A percentile compares a stretch with the other conserved stretches of the same genome.
phyloP scores from a whole-genome alignment of 92 coral and sea anemone species.

The Phymanthus crucifer region DNA sequence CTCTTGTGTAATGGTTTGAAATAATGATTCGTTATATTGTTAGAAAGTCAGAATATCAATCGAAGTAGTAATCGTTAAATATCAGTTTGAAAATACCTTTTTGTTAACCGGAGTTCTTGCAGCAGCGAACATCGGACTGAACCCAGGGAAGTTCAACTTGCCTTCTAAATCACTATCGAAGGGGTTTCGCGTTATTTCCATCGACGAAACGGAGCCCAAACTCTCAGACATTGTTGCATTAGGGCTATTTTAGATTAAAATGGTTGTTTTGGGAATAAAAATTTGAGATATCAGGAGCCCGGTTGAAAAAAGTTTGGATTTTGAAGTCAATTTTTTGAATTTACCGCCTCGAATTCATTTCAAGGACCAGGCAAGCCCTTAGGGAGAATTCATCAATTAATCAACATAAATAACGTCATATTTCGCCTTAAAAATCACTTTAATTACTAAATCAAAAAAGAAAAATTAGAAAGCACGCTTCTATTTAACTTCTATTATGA shows the following conservation, averaged over 20 bases:
- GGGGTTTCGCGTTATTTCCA: constrained; percentile 86
- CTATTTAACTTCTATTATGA: too few species aligned
- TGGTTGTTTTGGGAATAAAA: neutral
- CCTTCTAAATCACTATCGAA: constrained; percentile 80
- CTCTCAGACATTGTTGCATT: constrained; percentile 61
- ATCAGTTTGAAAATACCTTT: constrained; percentile 49
- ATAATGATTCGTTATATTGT: neutral
- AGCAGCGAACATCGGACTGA: constrained; percentile 90
- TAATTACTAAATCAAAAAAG: too few species aligned
- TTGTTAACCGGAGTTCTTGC: constrained; percentile 84
- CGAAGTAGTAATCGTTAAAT: too few species aligned
- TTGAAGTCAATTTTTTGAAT: constrained; percentile 55
- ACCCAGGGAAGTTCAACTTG: constrained; percentile 78
- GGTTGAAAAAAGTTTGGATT: constrained; percentile 26
- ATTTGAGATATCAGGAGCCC: neutral
- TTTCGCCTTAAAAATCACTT: too few species aligned
- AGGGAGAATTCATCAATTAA: constrained; percentile 52
- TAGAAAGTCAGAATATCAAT: neutral
- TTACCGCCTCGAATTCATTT: constrained; percentile 61
- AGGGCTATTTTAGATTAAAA: neutral
- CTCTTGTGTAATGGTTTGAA: neutral
- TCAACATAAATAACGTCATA: neutral
- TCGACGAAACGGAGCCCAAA: constrained; percentile 66
- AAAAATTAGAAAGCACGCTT: too few species aligned
- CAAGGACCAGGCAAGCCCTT: constrained; percentile 40